phyloP scores from a whole-genome alignment of 2,888 invertebrate genomes.

The Lottia gigantea region DNA sequence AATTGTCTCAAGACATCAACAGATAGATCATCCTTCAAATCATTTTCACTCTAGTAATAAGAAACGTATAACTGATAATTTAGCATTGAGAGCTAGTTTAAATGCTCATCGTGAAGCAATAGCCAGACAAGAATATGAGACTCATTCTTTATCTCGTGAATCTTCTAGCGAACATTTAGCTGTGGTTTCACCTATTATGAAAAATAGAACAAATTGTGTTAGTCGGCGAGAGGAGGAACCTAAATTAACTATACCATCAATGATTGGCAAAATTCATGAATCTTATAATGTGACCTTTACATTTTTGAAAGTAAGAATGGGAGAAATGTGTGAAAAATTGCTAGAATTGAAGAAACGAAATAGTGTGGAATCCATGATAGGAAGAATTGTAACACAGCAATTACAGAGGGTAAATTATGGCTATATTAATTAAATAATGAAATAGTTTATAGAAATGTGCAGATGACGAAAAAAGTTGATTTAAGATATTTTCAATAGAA shows the following conservation, averaged over 20 bases:
- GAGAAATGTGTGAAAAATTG: slow-evolving; percentile 51
- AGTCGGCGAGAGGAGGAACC: slow-evolving; percentile 47
- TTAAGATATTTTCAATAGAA: no score
- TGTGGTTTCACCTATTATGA: slow-evolving; percentile 24
- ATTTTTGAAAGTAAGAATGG: slow-evolving; percentile 45
- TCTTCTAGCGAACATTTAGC: slow-evolving; percentile 26
- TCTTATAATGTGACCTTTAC: slow-evolving; percentile 57
- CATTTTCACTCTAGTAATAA: not conserved
- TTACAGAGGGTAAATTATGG: slow-evolving; percentile 23
- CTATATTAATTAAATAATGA: not conserved
- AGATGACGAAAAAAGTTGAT: no score
- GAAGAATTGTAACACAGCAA: slow-evolving; percentile 43
- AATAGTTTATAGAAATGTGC: not conserved
- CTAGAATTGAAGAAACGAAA: slow-evolving; percentile 40
- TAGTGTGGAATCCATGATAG: slow-evolving; percentile 53
- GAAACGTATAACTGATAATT: not conserved
- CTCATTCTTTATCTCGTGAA: slow-evolving; percentile 17
- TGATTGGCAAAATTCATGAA: slow-evolving; percentile 56
- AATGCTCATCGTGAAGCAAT: slow-evolving; percentile 15
- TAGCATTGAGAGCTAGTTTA: slow-evolving; percentile 16
- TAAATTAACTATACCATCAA: slow-evolving; percentile 50
- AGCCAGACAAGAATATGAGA: slow-evolving; percentile 13
- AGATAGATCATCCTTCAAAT: slow-evolving; percentile 11
- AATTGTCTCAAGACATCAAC: slow-evolving; percentile 17
- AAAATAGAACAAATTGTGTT: slow-evolving; percentile 12